Conservation (phyloP, 2,113 vertebrate species). For the Elachura formosa region DNA sequence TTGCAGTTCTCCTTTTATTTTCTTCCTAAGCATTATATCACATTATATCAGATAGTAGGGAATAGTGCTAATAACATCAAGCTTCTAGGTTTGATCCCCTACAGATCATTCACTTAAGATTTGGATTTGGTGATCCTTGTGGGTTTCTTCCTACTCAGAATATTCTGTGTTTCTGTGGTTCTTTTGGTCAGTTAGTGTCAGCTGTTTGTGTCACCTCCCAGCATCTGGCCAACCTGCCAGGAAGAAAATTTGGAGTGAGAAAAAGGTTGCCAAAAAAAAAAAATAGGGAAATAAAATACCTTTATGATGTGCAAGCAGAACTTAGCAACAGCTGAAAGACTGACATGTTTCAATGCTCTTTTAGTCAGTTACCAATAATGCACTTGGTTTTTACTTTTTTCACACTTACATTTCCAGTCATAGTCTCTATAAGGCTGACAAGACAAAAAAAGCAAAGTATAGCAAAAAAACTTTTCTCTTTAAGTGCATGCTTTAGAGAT, state of each 20-base stretch:
- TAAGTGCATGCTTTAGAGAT: not conserved
- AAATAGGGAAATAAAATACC: fast-evolving
- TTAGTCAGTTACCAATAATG: not conserved
- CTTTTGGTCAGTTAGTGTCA: not conserved
- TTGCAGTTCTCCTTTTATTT: not conserved
- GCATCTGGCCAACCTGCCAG: not conserved
- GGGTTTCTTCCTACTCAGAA: not conserved
- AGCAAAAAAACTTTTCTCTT: not conserved
- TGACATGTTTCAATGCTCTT: not conserved
- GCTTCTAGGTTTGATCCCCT: not conserved
- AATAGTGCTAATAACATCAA: too few relatives aligned
- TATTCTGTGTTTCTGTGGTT: not conserved
- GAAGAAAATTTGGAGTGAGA: not conserved
- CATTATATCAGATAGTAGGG: not conserved
- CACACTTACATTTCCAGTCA: not conserved
- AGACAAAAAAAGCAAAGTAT: not conserved
- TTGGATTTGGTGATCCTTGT: too few relatives aligned
- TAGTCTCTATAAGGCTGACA: not conserved
- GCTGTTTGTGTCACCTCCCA: not conserved
- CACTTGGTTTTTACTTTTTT: not conserved
- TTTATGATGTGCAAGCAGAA: not conserved
- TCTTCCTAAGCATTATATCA: not conserved
- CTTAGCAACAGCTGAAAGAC: not conserved
- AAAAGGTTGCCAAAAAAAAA: not conserved
- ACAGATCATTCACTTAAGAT: not conserved